Evolutionary conservation across 2,113 vertebrate species (phyloP).

Genomic region (Geococcyx californianus): DNA sequence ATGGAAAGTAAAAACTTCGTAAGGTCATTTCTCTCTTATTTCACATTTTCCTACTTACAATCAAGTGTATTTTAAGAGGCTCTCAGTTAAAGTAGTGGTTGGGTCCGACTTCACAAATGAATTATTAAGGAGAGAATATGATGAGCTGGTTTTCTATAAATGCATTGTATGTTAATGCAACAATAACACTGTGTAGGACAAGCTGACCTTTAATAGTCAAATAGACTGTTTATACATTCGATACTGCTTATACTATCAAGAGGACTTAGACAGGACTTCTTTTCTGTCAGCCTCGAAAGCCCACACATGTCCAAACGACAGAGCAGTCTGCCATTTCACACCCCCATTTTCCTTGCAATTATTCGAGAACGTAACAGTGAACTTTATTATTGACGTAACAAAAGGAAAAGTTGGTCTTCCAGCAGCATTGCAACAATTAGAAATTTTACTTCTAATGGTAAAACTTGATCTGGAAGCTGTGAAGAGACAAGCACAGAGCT

Average conservation of each 20-base stretch:
- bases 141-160: constrained; percentile 18
- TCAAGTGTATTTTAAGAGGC: neutral
- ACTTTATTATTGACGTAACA: neutral
- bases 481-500: neutral
- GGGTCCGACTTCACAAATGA: constrained; percentile 12
- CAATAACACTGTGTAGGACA: neutral
- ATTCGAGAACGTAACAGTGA: neutral
- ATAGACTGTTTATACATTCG: neutral
- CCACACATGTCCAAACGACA: neutral
- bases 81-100: neutral
- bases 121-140: constrained; percentile 35
- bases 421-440: neutral
- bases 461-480: neutral
- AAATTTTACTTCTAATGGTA: neutral
- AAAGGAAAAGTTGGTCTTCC: neutral
- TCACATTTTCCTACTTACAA: neutral
- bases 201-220: neutral
- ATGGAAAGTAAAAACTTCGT: neutral
- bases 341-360: neutral
- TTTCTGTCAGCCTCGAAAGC: neutral
- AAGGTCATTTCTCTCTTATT: neutral
- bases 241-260: neutral
- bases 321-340: neutral
- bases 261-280: neutral
- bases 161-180: neutral